Evolutionary conservation across 2,888 invertebrate species (phyloP).

Genomic region (Sesia apiformis): DNA sequence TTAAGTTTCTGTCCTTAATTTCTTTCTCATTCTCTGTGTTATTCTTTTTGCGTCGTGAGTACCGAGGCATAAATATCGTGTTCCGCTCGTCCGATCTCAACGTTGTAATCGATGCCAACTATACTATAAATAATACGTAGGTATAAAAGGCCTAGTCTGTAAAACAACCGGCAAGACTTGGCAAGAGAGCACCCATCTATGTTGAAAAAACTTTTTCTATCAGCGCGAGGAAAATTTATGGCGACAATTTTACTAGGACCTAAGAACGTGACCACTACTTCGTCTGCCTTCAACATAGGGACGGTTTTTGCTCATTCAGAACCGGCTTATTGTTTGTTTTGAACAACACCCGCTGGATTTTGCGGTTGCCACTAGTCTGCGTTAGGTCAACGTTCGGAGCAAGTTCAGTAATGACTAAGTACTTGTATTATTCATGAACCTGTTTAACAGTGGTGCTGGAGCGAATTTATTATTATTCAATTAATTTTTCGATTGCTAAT

Average conservation of each 20-base stretch:
- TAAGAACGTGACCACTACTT: constrained; percentile 19
- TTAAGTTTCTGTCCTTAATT: not conserved
- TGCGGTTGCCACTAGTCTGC: constrained; percentile 24
- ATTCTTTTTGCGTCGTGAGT: constrained; percentile 6
- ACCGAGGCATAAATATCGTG: constrained; percentile 12
- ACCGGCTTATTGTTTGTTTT: constrained; percentile 28
- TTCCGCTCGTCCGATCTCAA: constrained; percentile 16
- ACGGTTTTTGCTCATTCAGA: constrained; percentile 27
- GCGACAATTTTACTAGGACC: constrained; percentile 35
- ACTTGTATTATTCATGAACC: too few relatives aligned
- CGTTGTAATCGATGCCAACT: constrained; percentile 23
- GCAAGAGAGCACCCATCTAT: constrained; percentile 22
- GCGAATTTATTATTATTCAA: too few relatives aligned
- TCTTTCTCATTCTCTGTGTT: not conserved
- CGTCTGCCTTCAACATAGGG: constrained; percentile 13
- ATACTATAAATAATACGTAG: constrained; percentile 4
- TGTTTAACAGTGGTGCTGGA: too few relatives aligned
- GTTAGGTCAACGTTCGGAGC: constrained; percentile 8
- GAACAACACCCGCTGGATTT: constrained; percentile 23
- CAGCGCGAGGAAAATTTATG: constrained; percentile 40
- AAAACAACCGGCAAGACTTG: constrained; percentile 25
- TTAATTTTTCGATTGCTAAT: too few relatives aligned
- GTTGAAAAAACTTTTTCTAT: constrained; percentile 50
- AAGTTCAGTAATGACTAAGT: not conserved
- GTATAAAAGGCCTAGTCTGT: constrained; percentile 12